Evolutionary conservation across 92 coral and sea anemone species (phyloP).

Genomic region (Phenganax marumi): DNA sequence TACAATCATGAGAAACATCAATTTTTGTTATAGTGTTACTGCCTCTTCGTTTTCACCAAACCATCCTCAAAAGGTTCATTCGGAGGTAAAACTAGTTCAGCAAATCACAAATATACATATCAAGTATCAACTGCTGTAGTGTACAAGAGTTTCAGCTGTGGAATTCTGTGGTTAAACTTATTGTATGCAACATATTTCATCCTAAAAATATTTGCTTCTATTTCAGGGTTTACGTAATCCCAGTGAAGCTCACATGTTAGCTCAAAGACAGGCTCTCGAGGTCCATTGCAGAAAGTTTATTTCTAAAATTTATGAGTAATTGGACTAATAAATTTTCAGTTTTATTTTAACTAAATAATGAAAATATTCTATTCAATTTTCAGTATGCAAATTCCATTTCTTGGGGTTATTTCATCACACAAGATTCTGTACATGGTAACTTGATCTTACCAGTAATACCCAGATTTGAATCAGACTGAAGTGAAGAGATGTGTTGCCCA

Average conservation of each 20-base stretch:
- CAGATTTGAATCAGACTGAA: constrained; percentile 67
- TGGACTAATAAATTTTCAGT: not conserved
- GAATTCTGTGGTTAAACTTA: too few relatives aligned
- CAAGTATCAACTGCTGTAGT: too few relatives aligned
- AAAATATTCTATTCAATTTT: constrained; percentile 1
- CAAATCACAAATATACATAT: not conserved
- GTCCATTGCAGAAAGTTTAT: constrained; percentile 20
- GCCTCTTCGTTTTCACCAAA: constrained; percentile 20
- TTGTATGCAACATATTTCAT: too few relatives aligned
- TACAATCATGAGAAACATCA: not conserved
- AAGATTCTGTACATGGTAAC: constrained; percentile 88
- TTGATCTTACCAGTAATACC: constrained; percentile 90
- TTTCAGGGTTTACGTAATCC: constrained; percentile 70
- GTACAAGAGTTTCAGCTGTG: too few relatives aligned
- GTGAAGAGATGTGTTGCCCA: not conserved
- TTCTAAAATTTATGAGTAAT: not conserved
- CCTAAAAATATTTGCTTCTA: not conserved
- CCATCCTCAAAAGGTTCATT: constrained; percentile 28
- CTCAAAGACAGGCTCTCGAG: constrained; percentile 87
- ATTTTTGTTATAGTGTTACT: constrained; percentile 15
- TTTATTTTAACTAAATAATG: not conserved
- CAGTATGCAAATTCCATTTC: constrained; percentile 89
- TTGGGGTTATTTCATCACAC: constrained; percentile 83
- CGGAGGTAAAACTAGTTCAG: constrained; percentile 5
- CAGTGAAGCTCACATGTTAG: constrained; percentile 65